phyloP scores from a whole-genome alignment of 2,797 vertebrate genomes.

The Rallus crepitans region DNA sequence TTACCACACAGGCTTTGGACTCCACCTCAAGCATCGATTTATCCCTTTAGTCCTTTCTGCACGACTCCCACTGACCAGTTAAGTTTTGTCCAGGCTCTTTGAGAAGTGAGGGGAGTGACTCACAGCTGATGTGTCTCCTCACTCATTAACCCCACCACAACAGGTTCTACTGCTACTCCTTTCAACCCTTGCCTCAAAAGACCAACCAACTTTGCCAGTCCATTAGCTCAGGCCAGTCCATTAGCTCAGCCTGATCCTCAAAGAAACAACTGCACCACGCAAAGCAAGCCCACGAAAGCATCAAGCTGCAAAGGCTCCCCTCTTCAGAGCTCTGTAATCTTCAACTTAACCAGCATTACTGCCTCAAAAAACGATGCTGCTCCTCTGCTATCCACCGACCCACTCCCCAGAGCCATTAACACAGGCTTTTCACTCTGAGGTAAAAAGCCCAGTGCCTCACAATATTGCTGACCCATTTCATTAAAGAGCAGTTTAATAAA shows the following conservation, averaged over 20 bases:
- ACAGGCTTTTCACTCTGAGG: neutral
- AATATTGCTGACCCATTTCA: neutral
- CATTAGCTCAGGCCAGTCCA: neutral
- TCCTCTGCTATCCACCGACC: neutral
- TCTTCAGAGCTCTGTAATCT: neutral
- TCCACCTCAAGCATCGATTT: rapidly evolving
- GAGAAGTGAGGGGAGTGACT: neutral
- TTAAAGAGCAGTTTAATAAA: slow-evolving; percentile 7
- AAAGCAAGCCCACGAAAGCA: neutral
- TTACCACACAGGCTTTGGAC: neutral
- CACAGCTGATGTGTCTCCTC: neutral
- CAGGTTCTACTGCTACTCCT: neutral
- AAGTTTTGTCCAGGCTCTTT: neutral
- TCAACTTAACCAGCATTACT: neutral
- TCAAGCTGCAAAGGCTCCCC: neutral
- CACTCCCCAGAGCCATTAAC: neutral
- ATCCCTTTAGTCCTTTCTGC: neutral
- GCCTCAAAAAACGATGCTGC: neutral
- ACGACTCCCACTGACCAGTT: neutral
- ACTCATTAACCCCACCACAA: neutral
- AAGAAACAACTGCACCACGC: rapidly evolving
- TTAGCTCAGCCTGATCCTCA: neutral
- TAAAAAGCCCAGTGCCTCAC: neutral
- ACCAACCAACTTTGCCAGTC: neutral
- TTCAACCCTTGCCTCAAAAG: neutral